Conservation (phyloP, 2,113 vertebrate genomes). For the Myrmophylax atrothorax region DNA sequence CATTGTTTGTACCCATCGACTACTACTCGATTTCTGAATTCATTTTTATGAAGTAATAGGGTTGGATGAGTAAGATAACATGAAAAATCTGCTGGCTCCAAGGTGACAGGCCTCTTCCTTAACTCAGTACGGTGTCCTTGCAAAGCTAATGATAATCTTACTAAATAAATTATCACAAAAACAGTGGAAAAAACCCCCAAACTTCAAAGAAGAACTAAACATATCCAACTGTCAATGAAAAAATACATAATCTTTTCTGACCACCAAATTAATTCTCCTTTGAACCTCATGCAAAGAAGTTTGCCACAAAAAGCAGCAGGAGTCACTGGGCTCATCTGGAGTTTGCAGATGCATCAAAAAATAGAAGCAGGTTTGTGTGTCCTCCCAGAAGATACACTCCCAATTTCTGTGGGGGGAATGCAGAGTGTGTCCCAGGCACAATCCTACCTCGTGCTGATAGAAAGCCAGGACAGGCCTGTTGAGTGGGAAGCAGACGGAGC, state of each 20-base stretch:
- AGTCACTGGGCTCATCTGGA: not conserved
- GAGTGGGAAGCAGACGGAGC: conserved; percentile 94
- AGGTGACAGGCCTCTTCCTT: not conserved
- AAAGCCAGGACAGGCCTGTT: conserved; percentile 94
- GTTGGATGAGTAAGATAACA: not conserved
- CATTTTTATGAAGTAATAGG: not conserved
- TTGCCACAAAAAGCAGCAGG: not conserved
- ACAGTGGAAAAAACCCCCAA: not conserved
- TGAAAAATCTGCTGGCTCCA: not conserved
- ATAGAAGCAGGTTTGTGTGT: not conserved
- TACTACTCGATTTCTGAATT: not conserved
- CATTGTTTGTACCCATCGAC: not conserved
- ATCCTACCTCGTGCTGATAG: conserved; percentile 85
- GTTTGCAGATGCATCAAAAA: not conserved
- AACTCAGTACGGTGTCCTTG: not conserved
- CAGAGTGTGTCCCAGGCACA: not conserved
- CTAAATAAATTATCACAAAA: not conserved
- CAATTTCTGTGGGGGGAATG: not conserved
- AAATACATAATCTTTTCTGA: not conserved
- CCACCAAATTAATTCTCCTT: not conserved
- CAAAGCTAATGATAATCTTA: not conserved
- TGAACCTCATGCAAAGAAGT: not conserved
- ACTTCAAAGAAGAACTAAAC: not conserved
- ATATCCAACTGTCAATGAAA: not conserved
- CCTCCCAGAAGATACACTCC: not conserved